Evolutionary conservation across 2,113 vertebrate genomes (phyloP).

Genomic region (Boleophthalmus pectinirostris): DNA sequence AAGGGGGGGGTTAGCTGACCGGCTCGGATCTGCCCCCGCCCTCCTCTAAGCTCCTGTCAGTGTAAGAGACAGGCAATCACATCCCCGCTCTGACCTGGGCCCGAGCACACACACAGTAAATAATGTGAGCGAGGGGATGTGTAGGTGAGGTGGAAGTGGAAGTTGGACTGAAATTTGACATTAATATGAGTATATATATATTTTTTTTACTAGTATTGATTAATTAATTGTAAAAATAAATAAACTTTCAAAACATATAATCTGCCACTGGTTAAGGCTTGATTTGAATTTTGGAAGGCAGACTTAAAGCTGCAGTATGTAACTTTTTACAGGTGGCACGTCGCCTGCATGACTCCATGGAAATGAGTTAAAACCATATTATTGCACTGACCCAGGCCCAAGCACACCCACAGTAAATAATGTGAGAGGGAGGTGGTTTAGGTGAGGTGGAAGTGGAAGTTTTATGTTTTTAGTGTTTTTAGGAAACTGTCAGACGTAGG

Average conservation of each 20-base stretch:
- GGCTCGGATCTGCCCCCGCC: slow-evolving; percentile 30
- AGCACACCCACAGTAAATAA: slow-evolving; percentile 52
- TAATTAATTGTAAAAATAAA: too few relatives aligned
- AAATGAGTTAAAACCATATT: too few relatives aligned
- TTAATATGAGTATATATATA: too few relatives aligned
- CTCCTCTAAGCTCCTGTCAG: slow-evolving; percentile 59
- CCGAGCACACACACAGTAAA: slow-evolving; percentile 50
- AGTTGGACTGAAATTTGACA: too few relatives aligned
- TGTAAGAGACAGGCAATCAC: slow-evolving; percentile 63
- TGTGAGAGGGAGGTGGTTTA: slow-evolving; percentile 12
- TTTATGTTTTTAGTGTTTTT: background rate
- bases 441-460: background rate
- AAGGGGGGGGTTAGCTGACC: slow-evolving; percentile 37
- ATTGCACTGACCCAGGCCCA: slow-evolving; percentile 46
- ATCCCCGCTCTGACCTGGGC: slow-evolving; percentile 37
- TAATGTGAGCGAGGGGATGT: slow-evolving; percentile 31
- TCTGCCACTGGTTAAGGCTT: too few relatives aligned
- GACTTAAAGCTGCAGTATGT: too few relatives aligned
- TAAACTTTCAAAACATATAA: too few relatives aligned
- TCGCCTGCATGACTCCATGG: too few relatives aligned
- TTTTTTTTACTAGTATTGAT: too few relatives aligned
- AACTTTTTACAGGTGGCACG: too few relatives aligned
- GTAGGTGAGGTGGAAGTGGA: background rate
- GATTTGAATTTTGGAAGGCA: too few relatives aligned
- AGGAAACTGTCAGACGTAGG: too few relatives aligned